These are phyloP conservation scores for Adelosebastes latens DNA, from an alignment of 2,797 vertebrate genomes.

Conservation along the genomic window DNA sequence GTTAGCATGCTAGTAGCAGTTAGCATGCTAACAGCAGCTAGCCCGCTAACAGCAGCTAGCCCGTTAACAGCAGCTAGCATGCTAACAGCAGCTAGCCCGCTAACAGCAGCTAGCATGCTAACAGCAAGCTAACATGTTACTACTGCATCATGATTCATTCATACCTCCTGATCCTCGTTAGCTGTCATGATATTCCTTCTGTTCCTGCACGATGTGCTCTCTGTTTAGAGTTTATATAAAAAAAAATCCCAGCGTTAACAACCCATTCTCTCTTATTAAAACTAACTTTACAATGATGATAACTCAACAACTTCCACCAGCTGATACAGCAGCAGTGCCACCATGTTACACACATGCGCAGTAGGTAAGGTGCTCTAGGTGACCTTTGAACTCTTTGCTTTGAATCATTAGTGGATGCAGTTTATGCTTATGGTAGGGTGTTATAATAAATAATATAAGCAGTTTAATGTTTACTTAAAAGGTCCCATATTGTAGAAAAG, in stretches of 20 bases:
- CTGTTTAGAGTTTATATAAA: not conserved
- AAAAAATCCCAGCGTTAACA: not conserved
- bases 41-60: conserved; percentile 19
- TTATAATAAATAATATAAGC: no score
- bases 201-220: not conserved
- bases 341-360: conserved; percentile 57
- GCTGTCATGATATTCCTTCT: conserved; percentile 84
- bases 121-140: no score
- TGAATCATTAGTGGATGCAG: not conserved
- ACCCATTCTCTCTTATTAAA: conserved; percentile 35
- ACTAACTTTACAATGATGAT: conserved; percentile 18
- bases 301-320: conserved; percentile 13
- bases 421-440: no score
- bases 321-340: not conserved
- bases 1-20: conserved; percentile 3
- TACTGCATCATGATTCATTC: not conserved
- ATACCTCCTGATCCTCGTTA: conserved; percentile 97
- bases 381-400: conserved; percentile 29
- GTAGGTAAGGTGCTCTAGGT: not conserved
- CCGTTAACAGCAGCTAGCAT: fast-evolving
- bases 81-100: not conserved
- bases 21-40: no score
- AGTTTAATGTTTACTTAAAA: no score
- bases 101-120: not conserved
- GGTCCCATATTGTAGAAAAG: no score